Conservation (phyloP, 2,113 vertebrate species). For the Piliocolobus tephrosceles region DNA sequence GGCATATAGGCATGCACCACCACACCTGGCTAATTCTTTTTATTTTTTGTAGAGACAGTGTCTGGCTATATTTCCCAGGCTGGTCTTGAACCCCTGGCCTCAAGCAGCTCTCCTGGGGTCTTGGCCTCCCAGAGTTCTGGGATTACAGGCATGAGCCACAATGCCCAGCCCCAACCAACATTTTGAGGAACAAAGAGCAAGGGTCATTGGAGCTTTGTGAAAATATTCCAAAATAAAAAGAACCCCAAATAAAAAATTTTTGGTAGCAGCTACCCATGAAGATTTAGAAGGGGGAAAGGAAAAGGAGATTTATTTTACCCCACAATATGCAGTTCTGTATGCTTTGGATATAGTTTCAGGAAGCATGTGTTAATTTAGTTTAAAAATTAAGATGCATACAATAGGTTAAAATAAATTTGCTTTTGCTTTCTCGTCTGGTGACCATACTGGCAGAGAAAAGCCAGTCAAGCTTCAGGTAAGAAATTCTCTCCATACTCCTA, state of each 20-base stretch:
- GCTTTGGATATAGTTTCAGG: background rate
- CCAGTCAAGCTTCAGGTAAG: background rate
- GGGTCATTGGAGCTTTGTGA: background rate
- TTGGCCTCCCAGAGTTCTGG: too few relatives aligned
- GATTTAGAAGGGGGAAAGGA: background rate
- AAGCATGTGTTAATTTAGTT: background rate
- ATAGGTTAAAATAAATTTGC: background rate
- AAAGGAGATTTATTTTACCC: background rate
- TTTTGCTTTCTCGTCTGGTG: background rate
- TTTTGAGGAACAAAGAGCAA: background rate
- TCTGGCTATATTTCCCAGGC: too few relatives aligned
- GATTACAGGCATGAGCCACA: too few relatives aligned
- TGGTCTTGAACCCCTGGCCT: too few relatives aligned
- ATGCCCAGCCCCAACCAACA: background rate
- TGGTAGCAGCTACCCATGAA: background rate
- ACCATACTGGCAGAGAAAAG: background rate
- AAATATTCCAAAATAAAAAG: slow-evolving; percentile 5
- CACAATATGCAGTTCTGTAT: background rate
- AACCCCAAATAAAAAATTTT: background rate
- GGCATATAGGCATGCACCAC: too few relatives aligned
- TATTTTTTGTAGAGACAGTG: too few relatives aligned
- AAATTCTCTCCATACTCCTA: background rate
- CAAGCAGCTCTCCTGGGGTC: too few relatives aligned
- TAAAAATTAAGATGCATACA: background rate
- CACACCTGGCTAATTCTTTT: too few relatives aligned